Conservation (phyloP, 1,140 invertebrate genomes). For the Neodiprion lecontei region DNA sequence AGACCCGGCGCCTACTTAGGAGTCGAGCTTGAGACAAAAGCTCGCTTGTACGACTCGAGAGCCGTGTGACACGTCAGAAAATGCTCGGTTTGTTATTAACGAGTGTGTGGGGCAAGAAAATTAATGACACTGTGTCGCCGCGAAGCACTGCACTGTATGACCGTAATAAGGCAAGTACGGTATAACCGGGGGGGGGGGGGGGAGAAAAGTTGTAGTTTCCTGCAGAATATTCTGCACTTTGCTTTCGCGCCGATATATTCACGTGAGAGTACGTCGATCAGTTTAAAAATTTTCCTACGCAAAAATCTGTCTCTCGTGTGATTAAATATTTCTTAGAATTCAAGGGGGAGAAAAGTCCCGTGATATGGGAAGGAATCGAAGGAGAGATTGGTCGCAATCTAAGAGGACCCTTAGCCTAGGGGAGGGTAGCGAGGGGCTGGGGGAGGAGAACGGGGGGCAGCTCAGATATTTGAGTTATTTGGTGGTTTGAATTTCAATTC, state of each 20-base stretch:
- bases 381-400: not conserved
- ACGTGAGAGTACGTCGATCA: too few relatives aligned
- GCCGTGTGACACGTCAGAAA: conserved; percentile 22
- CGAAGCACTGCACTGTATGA: not conserved
- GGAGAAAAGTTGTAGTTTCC: too few relatives aligned
- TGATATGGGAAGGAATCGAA: not conserved
- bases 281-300: too few relatives aligned
- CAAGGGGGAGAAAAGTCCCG: not conserved
- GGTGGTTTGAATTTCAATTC: conserved; percentile 15
- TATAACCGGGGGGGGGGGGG: too few relatives aligned
- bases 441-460: not conserved
- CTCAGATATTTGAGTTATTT: conserved; percentile 11
- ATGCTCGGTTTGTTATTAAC: conserved; percentile 43
- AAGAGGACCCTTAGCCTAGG: not conserved
- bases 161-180: too few relatives aligned
- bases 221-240: too few relatives aligned
- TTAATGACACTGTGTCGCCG: conserved; percentile 32
- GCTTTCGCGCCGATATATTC: too few relatives aligned
- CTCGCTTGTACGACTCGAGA: conserved; percentile 27
- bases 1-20: not conserved
- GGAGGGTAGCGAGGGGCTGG: not conserved
- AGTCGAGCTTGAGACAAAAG: conserved; percentile 39
- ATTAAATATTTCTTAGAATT: too few relatives aligned
- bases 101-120: conserved; percentile 37
- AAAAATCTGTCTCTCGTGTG: too few relatives aligned